Conservation (phyloP, 1,140 invertebrate species). For the Trichoplusia ni region DNA sequence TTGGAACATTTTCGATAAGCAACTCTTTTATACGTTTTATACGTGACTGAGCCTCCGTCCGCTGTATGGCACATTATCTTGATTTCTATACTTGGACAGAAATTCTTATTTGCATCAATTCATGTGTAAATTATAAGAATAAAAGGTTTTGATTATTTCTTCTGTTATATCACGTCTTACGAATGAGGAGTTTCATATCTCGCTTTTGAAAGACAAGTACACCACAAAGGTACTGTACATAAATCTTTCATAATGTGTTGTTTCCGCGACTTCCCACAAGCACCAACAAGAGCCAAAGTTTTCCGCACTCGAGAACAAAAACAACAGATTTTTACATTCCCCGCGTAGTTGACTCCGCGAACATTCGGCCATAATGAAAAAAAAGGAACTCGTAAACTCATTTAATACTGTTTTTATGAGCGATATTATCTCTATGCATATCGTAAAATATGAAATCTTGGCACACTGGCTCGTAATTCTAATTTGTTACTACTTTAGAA, state of each 20-base stretch:
- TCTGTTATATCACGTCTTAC: too few species aligned
- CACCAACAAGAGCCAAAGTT: neutral
- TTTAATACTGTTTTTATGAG: constrained; percentile 37
- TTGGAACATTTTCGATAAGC: too few species aligned
- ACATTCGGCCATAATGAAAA: constrained; percentile 23
- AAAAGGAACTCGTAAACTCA: constrained; percentile 16
- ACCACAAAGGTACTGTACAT: too few species aligned
- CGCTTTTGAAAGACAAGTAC: too few species aligned
- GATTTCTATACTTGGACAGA: too few species aligned
- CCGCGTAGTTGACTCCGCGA: neutral
- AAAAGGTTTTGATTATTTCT: too few species aligned
- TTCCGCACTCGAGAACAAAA: neutral
- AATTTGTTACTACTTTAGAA: constrained; percentile 23
- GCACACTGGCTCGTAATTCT: constrained; percentile 28
- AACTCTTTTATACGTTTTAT: too few species aligned
- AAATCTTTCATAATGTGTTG: neutral
- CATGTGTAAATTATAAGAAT: too few species aligned
- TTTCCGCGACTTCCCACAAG: neutral
- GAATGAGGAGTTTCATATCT: too few species aligned
- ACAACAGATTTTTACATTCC: constrained; percentile 5
- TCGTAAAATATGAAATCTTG: constrained; percentile 33
- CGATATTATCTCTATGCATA: constrained; percentile 34
- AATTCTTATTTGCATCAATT: too few species aligned
- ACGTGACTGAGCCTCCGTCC: too few species aligned
- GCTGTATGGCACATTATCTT: too few species aligned